phyloP scores from a whole-genome alignment of 1,140 invertebrate species.

The Aphelinus certus region DNA sequence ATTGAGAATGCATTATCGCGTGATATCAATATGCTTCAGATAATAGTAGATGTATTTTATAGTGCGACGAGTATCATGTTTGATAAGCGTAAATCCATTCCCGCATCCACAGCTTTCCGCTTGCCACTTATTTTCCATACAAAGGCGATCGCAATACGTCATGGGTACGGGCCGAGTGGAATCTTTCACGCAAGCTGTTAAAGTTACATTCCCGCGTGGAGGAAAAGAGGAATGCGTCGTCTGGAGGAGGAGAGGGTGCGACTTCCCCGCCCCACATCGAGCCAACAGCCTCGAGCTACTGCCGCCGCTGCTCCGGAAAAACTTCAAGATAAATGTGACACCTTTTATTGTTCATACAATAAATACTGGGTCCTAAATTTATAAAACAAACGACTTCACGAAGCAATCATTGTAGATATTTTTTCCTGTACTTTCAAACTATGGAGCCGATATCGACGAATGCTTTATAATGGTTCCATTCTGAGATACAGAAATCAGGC shows the following conservation, averaged over 20 bases:
- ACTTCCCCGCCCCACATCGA: neutral
- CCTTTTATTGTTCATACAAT: constrained; percentile 62
- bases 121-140: neutral
- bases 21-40: no score
- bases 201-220: constrained; percentile 51
- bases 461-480: no score
- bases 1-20: no score
- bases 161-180: neutral
- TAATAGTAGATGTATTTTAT: no score
- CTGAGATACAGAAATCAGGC: no score
- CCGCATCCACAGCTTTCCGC: neutral
- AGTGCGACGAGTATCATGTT: no score
- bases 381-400: constrained; percentile 56
- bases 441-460: no score
- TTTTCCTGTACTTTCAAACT: neutral
- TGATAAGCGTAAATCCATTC: constrained; percentile 27
- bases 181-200: constrained; percentile 44
- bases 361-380: constrained; percentile 59
- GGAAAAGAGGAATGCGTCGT: constrained; percentile 24
- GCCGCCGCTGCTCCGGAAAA: constrained; percentile 49
- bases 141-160: neutral
- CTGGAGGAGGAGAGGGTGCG: neutral
- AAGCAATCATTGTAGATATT: constrained; percentile 29
- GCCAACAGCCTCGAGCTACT: constrained; percentile 15
- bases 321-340: constrained; percentile 62